A percentile compares a stretch with the other conserved stretches of the same genome.
Evolutionary conservation across 2,888 invertebrate genomes (phyloP).

Genomic region (Criorhina ranunculi): DNA sequence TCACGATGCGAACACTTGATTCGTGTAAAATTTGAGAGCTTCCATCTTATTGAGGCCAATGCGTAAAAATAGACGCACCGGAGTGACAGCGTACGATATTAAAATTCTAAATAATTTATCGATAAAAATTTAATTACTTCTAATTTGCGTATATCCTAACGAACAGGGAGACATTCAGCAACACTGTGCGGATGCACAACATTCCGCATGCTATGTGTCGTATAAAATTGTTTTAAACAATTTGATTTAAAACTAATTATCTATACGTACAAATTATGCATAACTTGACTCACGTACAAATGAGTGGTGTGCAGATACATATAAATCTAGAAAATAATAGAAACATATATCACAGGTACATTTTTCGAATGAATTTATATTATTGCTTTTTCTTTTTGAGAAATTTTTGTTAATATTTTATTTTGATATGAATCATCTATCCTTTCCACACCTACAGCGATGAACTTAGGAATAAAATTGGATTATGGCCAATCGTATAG

Average conservation of each 20-base stretch:
- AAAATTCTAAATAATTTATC: slow-evolving; percentile 50
- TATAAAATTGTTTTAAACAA: slow-evolving; percentile 5
- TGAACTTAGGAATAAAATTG: slow-evolving; percentile 39
- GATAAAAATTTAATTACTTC: slow-evolving; percentile 61
- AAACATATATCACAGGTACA: slow-evolving; percentile 21
- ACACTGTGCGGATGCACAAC: not conserved
- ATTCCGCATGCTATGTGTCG: not conserved
- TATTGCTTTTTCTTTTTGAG: slow-evolving; percentile 11
- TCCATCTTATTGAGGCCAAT: slow-evolving; percentile 55
- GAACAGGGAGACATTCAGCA: not conserved
- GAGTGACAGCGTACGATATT: slow-evolving; percentile 37
- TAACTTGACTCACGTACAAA: slow-evolving; percentile 4
- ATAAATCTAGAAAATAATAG: slow-evolving; percentile 15
- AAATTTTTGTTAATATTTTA: slow-evolving; percentile 44
- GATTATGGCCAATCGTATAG: slow-evolving; percentile 51
- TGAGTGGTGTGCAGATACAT: not conserved
- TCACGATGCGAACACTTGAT: slow-evolving; percentile 6
- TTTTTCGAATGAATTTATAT: slow-evolving; percentile 36
- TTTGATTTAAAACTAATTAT: slow-evolving; percentile 20
- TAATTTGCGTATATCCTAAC: slow-evolving; percentile 34
- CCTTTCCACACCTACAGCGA: slow-evolving; percentile 41
- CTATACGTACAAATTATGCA: not conserved
- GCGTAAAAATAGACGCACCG: slow-evolving; percentile 49
- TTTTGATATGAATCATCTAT: slow-evolving; percentile 54
- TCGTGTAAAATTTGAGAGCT: slow-evolving; percentile 28